A percentile compares a stretch with the other conserved stretches of the same genome.
These are phyloP conservation scores for Phocoena sinus DNA, from an alignment of 2,113 vertebrate species.

Conservation along the genomic window DNA sequence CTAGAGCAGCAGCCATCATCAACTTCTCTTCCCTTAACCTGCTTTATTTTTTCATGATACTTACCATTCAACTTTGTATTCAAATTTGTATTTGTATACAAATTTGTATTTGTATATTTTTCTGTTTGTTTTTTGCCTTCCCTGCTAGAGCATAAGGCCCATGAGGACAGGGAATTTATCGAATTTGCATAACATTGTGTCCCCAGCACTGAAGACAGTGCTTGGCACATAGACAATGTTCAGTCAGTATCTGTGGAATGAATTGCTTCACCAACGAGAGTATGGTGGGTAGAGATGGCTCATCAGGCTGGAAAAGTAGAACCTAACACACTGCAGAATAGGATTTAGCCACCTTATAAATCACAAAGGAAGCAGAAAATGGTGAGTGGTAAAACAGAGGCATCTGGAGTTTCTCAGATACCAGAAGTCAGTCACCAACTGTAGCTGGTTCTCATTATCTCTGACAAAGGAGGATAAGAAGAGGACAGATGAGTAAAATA, in stretches of 20 bases:
- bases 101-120: background rate
- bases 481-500: background rate
- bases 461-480: background rate
- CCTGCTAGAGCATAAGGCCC: background rate
- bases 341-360: background rate
- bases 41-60: background rate
- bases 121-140: background rate
- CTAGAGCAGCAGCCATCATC: background rate
- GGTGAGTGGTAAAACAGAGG: background rate
- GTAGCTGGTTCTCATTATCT: constrained; percentile 20
- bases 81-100: too few relatives aligned
- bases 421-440: background rate
- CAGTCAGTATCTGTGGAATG: background rate
- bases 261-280: background rate
- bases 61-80: background rate
- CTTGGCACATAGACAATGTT: background rate
- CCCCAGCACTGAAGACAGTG: background rate
- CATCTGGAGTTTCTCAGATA: constrained; percentile 38
- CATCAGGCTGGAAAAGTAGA: background rate
- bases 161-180: background rate
- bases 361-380: constrained; percentile 27
- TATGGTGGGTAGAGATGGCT: background rate
- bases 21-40: background rate
- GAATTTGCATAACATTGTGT: background rate
- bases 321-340: background rate